A percentile compares a stretch with the other conserved stretches of the same genome.
Evolutionary conservation across 35 echinoderm and acorn worm genomes (phyloP).

Genomic region (Apostichopus californicus): DNA sequence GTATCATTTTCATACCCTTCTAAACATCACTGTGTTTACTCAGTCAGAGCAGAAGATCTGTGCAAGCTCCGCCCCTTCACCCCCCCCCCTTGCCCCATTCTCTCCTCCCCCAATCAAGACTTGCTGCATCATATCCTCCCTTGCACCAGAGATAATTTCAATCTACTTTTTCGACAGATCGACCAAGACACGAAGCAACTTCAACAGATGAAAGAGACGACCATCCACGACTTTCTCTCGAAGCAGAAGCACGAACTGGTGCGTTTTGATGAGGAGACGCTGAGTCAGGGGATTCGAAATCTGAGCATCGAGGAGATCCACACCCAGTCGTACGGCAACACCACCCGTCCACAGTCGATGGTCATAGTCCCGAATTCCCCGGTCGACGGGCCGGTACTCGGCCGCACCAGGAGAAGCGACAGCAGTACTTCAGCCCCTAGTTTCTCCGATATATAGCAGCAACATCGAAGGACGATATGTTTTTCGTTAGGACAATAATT

Average conservation of each 20-base stretch:
- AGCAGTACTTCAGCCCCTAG: slow-evolving; percentile 57
- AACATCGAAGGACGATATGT: neutral
- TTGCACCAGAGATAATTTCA: too few relatives aligned
- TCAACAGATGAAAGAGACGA: slow-evolving; percentile 68
- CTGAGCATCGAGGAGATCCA: slow-evolving; percentile 86
- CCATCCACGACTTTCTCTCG: slow-evolving; percentile 76
- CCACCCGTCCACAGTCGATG: slow-evolving; percentile 67
- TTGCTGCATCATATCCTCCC: too few relatives aligned
- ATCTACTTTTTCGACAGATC: slow-evolving; percentile 60
- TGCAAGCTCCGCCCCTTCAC: too few relatives aligned
- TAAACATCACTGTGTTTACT: too few relatives aligned
- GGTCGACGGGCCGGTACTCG: neutral
- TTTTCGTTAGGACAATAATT: neutral
- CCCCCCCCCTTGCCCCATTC: too few relatives aligned
- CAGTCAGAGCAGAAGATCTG: too few relatives aligned
- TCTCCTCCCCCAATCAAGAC: too few relatives aligned
- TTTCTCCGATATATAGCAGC: slow-evolving; percentile 33
- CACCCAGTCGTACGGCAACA: slow-evolving; percentile 62
- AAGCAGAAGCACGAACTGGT: slow-evolving; percentile 66
- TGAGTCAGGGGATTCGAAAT: slow-evolving; percentile 62
- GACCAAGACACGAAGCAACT: slow-evolving; percentile 81
- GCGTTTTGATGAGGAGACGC: slow-evolving; percentile 76
- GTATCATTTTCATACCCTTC: too few relatives aligned
- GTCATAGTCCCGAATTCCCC: slow-evolving; percentile 26
- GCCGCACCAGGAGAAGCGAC: slow-evolving; percentile 3